Conservation (phyloP, 30 jellyfish, hydroid and myxozoan species). For the Hydractinia symbiolongicarpus region DNA sequence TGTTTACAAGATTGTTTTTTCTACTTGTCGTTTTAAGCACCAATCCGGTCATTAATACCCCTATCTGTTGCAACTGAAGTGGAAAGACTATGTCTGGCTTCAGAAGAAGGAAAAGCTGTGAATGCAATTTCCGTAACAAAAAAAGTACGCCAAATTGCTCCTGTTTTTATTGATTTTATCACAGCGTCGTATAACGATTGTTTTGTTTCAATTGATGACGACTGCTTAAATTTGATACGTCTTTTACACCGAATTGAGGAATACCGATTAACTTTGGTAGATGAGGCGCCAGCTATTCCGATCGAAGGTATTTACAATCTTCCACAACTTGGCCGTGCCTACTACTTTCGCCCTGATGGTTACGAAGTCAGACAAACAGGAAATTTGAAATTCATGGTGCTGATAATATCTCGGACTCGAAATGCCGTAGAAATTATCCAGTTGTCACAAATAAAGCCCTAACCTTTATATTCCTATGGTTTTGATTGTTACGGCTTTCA, state of each 20-base stretch:
- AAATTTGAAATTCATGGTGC: background rate
- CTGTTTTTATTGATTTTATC: background rate
- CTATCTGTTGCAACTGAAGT: background rate
- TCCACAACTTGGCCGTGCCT: slow-evolving; percentile 5
- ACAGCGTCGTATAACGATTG: background rate
- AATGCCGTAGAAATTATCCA: background rate
- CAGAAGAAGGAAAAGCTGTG: background rate
- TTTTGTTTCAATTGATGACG: background rate
- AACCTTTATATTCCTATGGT: background rate
- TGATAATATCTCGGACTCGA: background rate
- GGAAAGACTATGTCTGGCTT: background rate
- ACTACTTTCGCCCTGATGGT: background rate
- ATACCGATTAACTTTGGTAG: background rate
- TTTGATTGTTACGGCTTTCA: background rate
- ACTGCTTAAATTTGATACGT: background rate
- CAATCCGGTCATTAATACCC: background rate
- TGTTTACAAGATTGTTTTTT: background rate
- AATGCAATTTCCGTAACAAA: background rate
- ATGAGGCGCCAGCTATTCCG: background rate
- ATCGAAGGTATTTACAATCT: background rate
- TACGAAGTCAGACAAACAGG: slow-evolving; percentile 6
- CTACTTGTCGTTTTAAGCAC: background rate
- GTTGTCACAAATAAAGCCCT: background rate
- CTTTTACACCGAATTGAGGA: background rate
- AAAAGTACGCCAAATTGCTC: background rate